phyloP scores from a whole-genome alignment of 53 echinoderm and acorn worm species.

The Arbacia lixula region DNA sequence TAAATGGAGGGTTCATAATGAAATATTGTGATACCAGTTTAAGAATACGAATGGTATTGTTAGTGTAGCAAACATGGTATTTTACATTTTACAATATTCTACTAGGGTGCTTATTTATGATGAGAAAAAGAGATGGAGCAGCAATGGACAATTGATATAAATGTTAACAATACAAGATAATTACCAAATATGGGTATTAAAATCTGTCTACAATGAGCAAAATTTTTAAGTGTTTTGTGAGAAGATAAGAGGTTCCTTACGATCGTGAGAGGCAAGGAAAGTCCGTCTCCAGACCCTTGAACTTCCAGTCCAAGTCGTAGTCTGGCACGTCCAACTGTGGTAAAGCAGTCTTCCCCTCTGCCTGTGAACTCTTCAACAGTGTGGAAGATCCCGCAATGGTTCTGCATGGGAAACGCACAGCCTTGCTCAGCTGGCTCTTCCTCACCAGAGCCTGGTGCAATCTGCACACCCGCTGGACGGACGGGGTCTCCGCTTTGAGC shows the following conservation, averaged over 20 bases:
- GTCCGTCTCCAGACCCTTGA: conserved; percentile 91
- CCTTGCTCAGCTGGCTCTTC: background rate
- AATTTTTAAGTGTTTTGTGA: too few species aligned
- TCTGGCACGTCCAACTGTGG: conserved; percentile 92
- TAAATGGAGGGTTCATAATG: too few species aligned
- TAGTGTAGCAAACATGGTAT: too few species aligned
- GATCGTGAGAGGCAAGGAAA: conserved; percentile 89
- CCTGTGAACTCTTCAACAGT: background rate
- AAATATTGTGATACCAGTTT: too few species aligned
- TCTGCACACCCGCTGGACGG: conserved; percentile 4
- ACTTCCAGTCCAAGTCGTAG: conserved; percentile 74
- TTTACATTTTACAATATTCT: too few species aligned
- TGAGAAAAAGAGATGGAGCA: too few species aligned
- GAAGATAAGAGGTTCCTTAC: conserved; percentile 62
- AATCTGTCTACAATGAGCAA: too few species aligned
- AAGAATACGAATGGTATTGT: too few species aligned
- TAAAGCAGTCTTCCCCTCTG: conserved; percentile 21
- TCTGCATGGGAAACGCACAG: background rate
- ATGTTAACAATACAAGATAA: too few species aligned
- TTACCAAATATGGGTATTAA: too few species aligned
- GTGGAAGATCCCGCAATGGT: conserved; percentile 9
- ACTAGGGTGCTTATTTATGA: too few species aligned
- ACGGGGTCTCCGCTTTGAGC: background rate
- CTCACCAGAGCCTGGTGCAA: background rate
- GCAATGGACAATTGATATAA: too few species aligned